These are phyloP conservation scores for Peromyscus californicus DNA, from an alignment of 2,113 vertebrate species.

Conservation along the genomic window DNA sequence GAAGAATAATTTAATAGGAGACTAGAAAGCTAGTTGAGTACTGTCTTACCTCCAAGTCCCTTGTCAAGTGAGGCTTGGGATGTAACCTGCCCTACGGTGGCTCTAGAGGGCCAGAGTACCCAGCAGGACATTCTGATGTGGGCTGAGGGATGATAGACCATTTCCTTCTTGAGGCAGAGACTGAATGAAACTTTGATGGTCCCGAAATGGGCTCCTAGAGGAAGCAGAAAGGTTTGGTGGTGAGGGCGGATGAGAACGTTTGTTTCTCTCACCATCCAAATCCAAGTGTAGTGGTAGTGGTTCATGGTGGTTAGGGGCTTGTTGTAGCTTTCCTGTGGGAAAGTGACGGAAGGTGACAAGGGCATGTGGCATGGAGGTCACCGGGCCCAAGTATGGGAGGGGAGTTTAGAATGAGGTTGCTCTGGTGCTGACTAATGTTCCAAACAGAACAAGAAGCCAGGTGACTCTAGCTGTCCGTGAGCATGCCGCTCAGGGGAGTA, in stretches of 20 bases:
- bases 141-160: neutral
- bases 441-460: neutral
- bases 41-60: neutral
- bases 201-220: neutral
- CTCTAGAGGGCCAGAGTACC: neutral
- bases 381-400: neutral
- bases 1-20: neutral
- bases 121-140: neutral
- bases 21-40: neutral
- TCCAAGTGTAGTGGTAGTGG: neutral
- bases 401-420: neutral
- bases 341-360: neutral
- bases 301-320: neutral
- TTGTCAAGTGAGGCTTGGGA: neutral
- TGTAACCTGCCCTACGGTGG: neutral
- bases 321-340: neutral
- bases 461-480: too few relatives aligned
- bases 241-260: neutral
- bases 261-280: neutral
- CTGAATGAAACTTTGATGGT: neutral
- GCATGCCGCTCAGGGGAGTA: neutral
- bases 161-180: conserved; percentile 22
- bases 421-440: conserved; percentile 9
- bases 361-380: neutral
- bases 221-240: neutral